Evolutionary conservation across 2,888 invertebrate species (phyloP), one percentile per base, ranked within the genome.

Genomic region (Dynastes hyllus): DNA sequence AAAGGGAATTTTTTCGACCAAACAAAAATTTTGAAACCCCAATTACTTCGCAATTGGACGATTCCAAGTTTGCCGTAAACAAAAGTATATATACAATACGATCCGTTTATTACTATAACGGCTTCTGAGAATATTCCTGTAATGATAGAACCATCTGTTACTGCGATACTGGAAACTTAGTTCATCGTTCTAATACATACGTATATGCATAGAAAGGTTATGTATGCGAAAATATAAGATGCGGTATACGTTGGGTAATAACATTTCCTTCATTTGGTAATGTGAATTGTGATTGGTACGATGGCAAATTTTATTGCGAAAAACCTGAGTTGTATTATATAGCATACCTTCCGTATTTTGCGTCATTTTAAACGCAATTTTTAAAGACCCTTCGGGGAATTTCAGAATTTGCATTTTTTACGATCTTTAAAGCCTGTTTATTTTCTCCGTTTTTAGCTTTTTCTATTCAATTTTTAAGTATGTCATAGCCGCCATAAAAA

Each of bases 361-460:
- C 63, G 11, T 63, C 29, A 63, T 63, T 32, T 32, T 32, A 22
- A 22, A 29, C 63, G 63, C 32, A 63, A 63, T 63, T 63, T 63
- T 63, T 32, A 63, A 63, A 13, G 63, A 32, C 63, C 63, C 32
- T 63, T 63, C 63, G 13, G 11, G 63, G 63, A 63, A 63, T 63
- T 29, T 32, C 29, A 16, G 13, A 16, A 16, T 29, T 9, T 29
- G 1, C 63, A 32, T 29, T 29, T 63, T 63, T 29, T 63, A 63
- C 13, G 13, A 29, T 29, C 29, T 63, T 29, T 5, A 55, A 55
- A 9, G 45, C 11, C 22, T 27, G 27, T 29, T 51, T 11, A 71
- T 22, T 71, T 71, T 55, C 29, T 70, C 29, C n/a, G 22, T 55
- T 58, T 75, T 75, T 45, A 58, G 55, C 45, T 75, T 75, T 66